These are phyloP conservation scores for Lutraria lutraria DNA, from an alignment of 2,888 invertebrate species.

Conservation along the genomic window DNA sequence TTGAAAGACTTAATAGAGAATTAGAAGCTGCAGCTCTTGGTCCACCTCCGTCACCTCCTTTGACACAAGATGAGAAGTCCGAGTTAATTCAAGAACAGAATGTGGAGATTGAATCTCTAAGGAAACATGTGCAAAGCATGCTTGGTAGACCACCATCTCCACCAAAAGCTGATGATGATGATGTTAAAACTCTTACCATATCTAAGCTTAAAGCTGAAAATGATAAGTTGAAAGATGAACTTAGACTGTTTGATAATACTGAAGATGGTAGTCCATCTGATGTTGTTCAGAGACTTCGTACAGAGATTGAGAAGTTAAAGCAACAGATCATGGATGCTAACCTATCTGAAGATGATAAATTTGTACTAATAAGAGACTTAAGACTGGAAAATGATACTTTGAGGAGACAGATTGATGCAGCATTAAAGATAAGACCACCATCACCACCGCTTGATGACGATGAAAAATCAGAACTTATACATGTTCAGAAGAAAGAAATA, in stretches of 20 bases:
- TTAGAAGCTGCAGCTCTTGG: constrained; percentile 38
- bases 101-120: constrained; percentile 58
- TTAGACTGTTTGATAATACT: constrained; percentile 44
- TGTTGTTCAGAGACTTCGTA: constrained; percentile 58
- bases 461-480: constrained; percentile 60
- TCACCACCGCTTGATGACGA: constrained; percentile 66
- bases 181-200: constrained; percentile 65
- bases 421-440: constrained; percentile 67
- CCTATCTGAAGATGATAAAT: constrained; percentile 63
- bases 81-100: constrained; percentile 46
- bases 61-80: constrained; percentile 48
- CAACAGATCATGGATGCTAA: constrained; percentile 66
- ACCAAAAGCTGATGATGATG: constrained; percentile 53
- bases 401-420: constrained; percentile 65
- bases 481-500: constrained; percentile 66
- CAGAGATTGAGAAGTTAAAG: constrained; percentile 66
- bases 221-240: constrained; percentile 58
- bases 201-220: constrained; percentile 67
- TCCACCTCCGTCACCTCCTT: constrained; percentile 51
- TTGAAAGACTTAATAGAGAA: constrained; percentile 33
- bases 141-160: constrained; percentile 65
- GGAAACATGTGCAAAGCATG: constrained; percentile 55
- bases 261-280: constrained; percentile 58
- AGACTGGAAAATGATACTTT: constrained; percentile 69
- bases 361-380: constrained; percentile 61